Conservation (phyloP, 2,888 invertebrate genomes). For the Asteroscopus sphinx region DNA sequence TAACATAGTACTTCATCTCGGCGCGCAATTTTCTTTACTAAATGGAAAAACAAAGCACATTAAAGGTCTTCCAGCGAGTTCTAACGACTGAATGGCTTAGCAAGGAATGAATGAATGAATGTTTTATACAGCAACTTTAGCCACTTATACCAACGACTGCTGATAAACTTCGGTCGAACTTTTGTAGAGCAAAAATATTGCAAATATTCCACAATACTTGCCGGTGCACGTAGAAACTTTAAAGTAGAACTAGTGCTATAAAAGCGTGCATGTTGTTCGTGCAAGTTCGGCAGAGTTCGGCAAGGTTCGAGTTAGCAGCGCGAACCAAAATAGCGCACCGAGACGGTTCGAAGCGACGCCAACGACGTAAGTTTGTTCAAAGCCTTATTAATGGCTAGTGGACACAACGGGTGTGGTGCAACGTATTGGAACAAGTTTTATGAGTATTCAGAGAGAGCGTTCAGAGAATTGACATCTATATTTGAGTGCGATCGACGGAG, state of each 20-base stretch:
- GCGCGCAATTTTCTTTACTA: constrained; percentile 25
- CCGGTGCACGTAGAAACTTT: not conserved
- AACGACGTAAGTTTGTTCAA: constrained; percentile 56
- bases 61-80: constrained; percentile 33
- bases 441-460: no score
- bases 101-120: no score
- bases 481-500: no score
- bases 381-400: constrained; percentile 62
- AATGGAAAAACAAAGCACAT: constrained; percentile 46
- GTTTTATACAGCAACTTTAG: constrained; percentile 17
- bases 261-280: constrained; percentile 13
- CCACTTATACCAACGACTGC: constrained; percentile 20
- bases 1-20: constrained; percentile 6
- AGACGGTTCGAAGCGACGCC: constrained; percentile 9
- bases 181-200: constrained; percentile 2
- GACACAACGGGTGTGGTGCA: constrained; percentile 22
- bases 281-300: constrained; percentile 8
- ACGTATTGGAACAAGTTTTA: not conserved
- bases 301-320: not conserved
- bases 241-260: constrained; percentile 21
- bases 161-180: constrained; percentile 8
- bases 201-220: constrained; percentile 18
- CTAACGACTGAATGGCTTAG: constrained; percentile 40
- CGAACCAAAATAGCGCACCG: constrained; percentile 13
- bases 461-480: no score